Evolutionary conservation across 2,113 vertebrate genomes (phyloP).

Genomic region (Cyprinodon variegatus): DNA sequence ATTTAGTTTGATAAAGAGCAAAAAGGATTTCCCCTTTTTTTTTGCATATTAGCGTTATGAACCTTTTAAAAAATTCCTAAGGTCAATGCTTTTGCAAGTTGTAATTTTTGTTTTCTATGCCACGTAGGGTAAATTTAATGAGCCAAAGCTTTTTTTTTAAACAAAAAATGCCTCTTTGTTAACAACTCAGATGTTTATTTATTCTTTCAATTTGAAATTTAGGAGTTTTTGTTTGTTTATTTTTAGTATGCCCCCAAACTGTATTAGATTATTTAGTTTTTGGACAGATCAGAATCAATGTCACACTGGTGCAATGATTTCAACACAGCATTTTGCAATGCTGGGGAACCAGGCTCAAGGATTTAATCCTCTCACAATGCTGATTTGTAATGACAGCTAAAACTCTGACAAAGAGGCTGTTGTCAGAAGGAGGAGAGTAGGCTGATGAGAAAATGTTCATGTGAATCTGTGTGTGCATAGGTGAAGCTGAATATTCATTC

Average conservation of each 20-base stretch:
- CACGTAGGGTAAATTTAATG: too few relatives aligned
- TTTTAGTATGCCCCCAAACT: not conserved
- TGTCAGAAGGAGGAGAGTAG: slow-evolving; percentile 50
- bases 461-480: slow-evolving; percentile 1
- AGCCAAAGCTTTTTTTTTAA: too few relatives aligned
- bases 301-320: slow-evolving; percentile 52
- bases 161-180: not conserved
- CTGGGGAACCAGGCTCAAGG: slow-evolving; percentile 46
- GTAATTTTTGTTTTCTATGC: too few relatives aligned
- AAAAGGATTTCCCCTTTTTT: too few relatives aligned
- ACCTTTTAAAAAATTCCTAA: too few relatives aligned
- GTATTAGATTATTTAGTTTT: not conserved
- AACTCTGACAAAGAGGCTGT: slow-evolving; percentile 57
- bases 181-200: not conserved
- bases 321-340: slow-evolving; percentile 50
- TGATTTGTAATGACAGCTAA: slow-evolving; percentile 61
- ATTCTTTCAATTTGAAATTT: not conserved
- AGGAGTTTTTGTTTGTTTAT: not conserved
- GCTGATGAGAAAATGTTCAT: slow-evolving; percentile 37
- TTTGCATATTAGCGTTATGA: too few relatives aligned
- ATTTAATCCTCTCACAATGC: slow-evolving; percentile 66
- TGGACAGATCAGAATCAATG: slow-evolving; percentile 37
- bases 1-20: too few relatives aligned
- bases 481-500: slow-evolving; percentile 11
- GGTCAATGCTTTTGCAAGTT: too few relatives aligned